Conservation (phyloP, 2,113 vertebrate species). For the Pterophyllum scalare region DNA sequence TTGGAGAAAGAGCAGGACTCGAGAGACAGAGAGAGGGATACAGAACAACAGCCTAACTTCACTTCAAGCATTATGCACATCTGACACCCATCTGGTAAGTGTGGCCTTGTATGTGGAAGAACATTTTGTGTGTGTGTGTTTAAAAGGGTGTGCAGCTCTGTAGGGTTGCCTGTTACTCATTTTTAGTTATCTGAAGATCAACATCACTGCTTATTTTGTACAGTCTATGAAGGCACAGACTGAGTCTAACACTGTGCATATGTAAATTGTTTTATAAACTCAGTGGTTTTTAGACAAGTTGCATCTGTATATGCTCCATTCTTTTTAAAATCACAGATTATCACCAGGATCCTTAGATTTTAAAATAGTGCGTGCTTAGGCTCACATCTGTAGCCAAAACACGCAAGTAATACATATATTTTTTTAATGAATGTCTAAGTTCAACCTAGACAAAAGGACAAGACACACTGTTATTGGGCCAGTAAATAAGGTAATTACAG, state of each 20-base stretch:
- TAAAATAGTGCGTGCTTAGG: background rate
- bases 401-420: background rate
- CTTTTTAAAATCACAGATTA: no score
- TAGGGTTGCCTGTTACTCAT: background rate
- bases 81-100: conserved; percentile 74
- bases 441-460: background rate
- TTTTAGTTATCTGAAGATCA: background rate
- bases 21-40: conserved; percentile 13
- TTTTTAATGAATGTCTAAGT: background rate
- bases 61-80: conserved; percentile 58
- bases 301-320: no score
- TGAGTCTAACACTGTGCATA: no score
- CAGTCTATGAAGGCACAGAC: no score
- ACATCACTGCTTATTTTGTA: background rate
- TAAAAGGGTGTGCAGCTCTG: background rate
- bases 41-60: conserved; percentile 30
- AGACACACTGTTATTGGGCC: background rate
- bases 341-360: no score
- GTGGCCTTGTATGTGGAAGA: background rate
- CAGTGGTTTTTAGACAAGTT: no score
- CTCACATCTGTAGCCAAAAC: background rate
- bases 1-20: conserved; percentile 22
- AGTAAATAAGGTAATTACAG: conserved; percentile 38
- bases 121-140: background rate
- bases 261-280: no score